Evolutionary conservation across 2,113 vertebrate genomes (phyloP), one percentile per base, ranked within the genome.

Genomic region (Scytalopus superciliaris): DNA sequence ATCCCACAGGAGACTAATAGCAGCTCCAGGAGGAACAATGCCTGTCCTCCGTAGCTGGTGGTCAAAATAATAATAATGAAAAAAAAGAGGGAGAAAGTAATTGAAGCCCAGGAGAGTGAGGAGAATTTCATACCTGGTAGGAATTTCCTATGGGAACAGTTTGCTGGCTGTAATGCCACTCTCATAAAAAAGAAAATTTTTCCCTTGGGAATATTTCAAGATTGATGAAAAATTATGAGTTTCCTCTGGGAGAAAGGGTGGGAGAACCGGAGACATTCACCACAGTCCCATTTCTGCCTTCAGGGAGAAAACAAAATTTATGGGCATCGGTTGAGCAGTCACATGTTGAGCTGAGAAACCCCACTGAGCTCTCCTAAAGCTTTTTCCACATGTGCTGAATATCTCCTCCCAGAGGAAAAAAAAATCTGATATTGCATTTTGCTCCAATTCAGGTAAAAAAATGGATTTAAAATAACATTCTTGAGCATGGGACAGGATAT

Each of bases 281-380:
- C 60, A 52, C 77, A 50, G 73, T 68, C 86, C 84, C 55, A 67
- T 60, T 84, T 86, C 83, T 95, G 95, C 89, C 90, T 93, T 84
- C 88, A 74, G 94, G 89, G 96, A 96, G 80, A 92, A 94, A 89
- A 81, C 80, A 90, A 81, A 92, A 94, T 94, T 86, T 86, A 92
- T 81, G 83, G 94, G 94, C 45, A 70, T 42, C 0, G 42, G 83
- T 92, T 95, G 94, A 96, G 86, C 95, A 93, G 89, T 74, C 94
- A 89, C 10, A 14, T 10, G 1, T 86, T 2, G 10, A 88, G 73
- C 73, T 1, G 14, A 94, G 86, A 93, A 92, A 72, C 64, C 87
- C 80, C 68, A 55, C 76, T 37, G 93, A 70, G 92, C 89, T 74
- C 79, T 94, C 94, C 85, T 59, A 52, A 92, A 59, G 83, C 72